Percentiles rank a stretch among this genome's conserved stretches.
phyloP scores from a whole-genome alignment of 2,113 vertebrate genomes.

The Chiloscyllium plagiosum region DNA sequence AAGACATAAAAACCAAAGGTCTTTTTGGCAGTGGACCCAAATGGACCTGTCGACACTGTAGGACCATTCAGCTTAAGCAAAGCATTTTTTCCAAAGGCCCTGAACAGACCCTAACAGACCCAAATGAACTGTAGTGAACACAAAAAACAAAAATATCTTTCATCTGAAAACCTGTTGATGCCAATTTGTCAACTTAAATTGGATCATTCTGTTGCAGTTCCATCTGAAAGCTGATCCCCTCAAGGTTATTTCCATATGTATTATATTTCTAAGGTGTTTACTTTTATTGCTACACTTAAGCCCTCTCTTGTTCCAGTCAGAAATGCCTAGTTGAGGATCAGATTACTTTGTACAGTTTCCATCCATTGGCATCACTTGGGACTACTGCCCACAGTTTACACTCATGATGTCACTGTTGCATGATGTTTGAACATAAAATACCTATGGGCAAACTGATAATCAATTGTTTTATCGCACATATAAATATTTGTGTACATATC shows the following conservation, averaged over 20 bases:
- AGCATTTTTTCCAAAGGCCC: too few species aligned
- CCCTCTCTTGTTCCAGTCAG: not conserved
- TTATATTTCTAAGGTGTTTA: not conserved
- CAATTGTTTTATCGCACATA: not conserved
- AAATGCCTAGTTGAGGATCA: not conserved
- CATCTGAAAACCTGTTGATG: too few species aligned
- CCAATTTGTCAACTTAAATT: not conserved
- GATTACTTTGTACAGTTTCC: not conserved
- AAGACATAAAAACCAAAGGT: too few species aligned
- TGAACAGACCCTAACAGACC: too few species aligned
- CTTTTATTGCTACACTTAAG: not conserved
- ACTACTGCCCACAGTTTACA: not conserved
- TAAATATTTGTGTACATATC: not conserved
- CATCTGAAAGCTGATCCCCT: not conserved
- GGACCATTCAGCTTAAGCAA: too few species aligned
- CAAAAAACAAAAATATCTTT: too few species aligned
- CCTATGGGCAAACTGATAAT: too few species aligned
- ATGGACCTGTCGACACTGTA: too few species aligned
- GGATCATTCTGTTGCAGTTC: not conserved
- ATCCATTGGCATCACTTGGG: not conserved
- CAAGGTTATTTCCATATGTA: not conserved
- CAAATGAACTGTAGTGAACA: too few species aligned
- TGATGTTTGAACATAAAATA: not conserved
- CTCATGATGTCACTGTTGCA: not conserved
- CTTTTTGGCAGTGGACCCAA: too few species aligned